Evolutionary conservation across 2,888 invertebrate genomes (phyloP), one percentile per base, ranked within the genome.

Genomic region (Agonum fuliginosum): DNA sequence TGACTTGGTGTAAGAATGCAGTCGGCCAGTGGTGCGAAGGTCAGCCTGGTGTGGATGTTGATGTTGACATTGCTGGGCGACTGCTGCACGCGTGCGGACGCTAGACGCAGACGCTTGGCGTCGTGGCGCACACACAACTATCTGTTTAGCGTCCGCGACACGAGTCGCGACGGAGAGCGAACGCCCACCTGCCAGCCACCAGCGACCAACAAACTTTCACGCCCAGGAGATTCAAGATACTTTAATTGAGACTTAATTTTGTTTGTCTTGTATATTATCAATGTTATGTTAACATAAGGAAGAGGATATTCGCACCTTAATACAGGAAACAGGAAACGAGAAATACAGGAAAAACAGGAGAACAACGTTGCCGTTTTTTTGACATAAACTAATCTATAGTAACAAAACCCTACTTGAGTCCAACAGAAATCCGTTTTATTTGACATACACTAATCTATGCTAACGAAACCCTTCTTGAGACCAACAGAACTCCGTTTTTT

Each of bases 61-160:
- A 10, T 34, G 62, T 14, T 27, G 22, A 34, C 30, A 62, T 30
- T 20, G 14, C 34, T 62, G 62, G 62, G n/a, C 34, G 30, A 30
- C 19, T 62, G 3, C n/a, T n/a, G 30, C 12, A 34, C 20, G 46
- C 24, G 24, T 46, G 27, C 22, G 43, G 48, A 22, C 6, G 27
- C 20, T 10, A 27, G 41, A 37, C 67, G 41, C 37, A 30, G 20
- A 37, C 20, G 41, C 67, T 27, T 8, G 67, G 79, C 81, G 78
- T 80, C 80, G 80, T 81, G 80, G 80, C 80, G 80, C 81, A 80
- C 80, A 80, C 79, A 46, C 82, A 82, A 79, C 80, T 81, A 80
- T 81, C 81, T 80, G 81, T 81, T 82, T 81, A 81, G 79, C 81
- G 79, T 80, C n/a, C n/a, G n/a, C n/a, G n/a, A n/a, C n/a, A n/a